These are phyloP conservation scores for Polietes domitor DNA, from an alignment of 2,888 invertebrate species.

Conservation along the genomic window DNA sequence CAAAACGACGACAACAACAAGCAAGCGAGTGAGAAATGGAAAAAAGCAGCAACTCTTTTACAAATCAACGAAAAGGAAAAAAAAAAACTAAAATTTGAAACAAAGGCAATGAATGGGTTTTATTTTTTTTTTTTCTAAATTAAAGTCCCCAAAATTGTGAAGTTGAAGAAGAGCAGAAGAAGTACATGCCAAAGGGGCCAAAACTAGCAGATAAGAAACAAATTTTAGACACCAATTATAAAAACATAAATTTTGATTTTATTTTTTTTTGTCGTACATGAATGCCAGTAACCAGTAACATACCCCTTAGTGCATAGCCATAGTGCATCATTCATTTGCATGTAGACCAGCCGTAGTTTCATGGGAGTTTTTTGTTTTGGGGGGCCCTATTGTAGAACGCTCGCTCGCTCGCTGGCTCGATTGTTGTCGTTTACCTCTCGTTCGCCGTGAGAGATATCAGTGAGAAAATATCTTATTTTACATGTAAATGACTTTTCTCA, in stretches of 20 bases:
- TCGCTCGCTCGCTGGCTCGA: conserved; percentile 7
- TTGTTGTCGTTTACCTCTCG: neutral
- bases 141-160: neutral
- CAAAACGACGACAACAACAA: conserved; percentile 6
- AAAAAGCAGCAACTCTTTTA: neutral
- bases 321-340: neutral
- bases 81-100: neutral
- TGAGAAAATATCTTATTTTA: conserved; percentile 63
- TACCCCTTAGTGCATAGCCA: neutral
- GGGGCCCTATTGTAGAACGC: neutral
- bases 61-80: neutral
- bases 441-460: conserved; percentile 42
- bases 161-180: neutral
- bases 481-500: conserved; percentile 61
- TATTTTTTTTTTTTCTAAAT: neutral
- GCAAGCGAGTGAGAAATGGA: neutral
- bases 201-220: conserved; percentile 49
- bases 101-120: neutral
- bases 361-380: conserved; percentile 16
- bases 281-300: neutral
- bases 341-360: neutral
- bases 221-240: conserved; percentile 63
- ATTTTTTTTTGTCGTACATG: conserved; percentile 38
- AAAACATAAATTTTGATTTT: conserved; percentile 65
- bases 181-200: conserved; percentile 23